A percentile compares a stretch with the other conserved stretches of the same genome.
Conservation (phyloP, 2,113 vertebrate species). For the Platycercus adscitus region DNA sequence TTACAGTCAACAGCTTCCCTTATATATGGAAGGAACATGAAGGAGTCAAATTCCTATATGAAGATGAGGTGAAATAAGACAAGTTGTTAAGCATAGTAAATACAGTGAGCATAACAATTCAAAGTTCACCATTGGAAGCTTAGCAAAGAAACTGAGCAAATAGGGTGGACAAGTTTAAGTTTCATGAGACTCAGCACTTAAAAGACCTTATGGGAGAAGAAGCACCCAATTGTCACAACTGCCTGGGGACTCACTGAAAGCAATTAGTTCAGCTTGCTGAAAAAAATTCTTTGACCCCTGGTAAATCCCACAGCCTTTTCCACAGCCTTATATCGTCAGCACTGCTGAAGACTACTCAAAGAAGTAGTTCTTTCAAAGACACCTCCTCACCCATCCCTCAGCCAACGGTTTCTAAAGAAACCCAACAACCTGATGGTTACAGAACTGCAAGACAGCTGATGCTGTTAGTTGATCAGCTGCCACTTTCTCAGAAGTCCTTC, state of each 20-base stretch:
- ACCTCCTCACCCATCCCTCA: neutral
- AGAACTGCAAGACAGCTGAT: neutral
- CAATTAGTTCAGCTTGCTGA: neutral
- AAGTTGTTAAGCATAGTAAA: neutral
- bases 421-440: neutral
- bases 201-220: neutral
- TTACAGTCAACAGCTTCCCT: neutral
- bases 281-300: neutral
- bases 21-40: rapidly evolving
- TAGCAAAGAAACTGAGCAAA: neutral
- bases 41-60: neutral
- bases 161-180: neutral
- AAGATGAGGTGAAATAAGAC: neutral
- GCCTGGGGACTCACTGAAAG: neutral
- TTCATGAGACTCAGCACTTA: neutral
- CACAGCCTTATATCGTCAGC: neutral
- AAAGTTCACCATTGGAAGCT: neutral
- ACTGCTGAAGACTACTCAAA: neutral
- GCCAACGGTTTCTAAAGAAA: neutral
- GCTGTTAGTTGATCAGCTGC: neutral
- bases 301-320: neutral
- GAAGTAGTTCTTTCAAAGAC: neutral
- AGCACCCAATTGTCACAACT: neutral
- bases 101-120: neutral
- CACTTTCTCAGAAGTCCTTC: neutral